These are phyloP conservation scores for Amphimedon queenslandica DNA, from an alignment of 37 sponge, comb jelly and placozoan genomes.

Conservation along the genomic window DNA sequence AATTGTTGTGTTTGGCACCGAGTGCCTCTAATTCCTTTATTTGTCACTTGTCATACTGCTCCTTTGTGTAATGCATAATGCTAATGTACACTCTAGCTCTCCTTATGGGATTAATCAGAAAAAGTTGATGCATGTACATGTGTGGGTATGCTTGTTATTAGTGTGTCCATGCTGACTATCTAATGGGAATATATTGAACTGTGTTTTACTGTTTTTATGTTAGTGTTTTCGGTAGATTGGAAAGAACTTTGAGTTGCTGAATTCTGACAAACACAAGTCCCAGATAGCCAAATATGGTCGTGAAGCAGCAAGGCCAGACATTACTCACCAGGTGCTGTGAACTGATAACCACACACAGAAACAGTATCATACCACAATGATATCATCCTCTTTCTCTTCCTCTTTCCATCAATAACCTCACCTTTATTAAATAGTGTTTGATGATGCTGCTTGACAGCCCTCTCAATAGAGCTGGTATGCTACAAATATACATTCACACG, in stretches of 20 bases:
- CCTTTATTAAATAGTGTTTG: slow-evolving; percentile 62
- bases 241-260: slow-evolving; percentile 85
- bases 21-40: no score
- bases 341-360: not conserved
- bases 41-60: no score
- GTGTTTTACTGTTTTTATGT: no score
- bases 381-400: not conserved
- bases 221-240: no score
- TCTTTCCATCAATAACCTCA: not conserved
- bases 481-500: slow-evolving; percentile 98
- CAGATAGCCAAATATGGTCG: slow-evolving; percentile 67
- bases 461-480: slow-evolving; percentile 91
- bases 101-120: no score
- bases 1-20: no score
- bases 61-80: no score
- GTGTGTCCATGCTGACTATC: not conserved
- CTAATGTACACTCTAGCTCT: no score
- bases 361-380: not conserved
- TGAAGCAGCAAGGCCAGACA: slow-evolving; percentile 90
- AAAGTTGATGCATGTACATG: no score
- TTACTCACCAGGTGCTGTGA: slow-evolving; percentile 75
- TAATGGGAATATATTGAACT: not conserved
- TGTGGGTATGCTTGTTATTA: not conserved
- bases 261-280: slow-evolving; percentile 79
- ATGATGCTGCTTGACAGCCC: slow-evolving; percentile 99